Evolutionary conservation across 2,113 vertebrate genomes (phyloP).

Genomic region (Arothron firmamentum): DNA sequence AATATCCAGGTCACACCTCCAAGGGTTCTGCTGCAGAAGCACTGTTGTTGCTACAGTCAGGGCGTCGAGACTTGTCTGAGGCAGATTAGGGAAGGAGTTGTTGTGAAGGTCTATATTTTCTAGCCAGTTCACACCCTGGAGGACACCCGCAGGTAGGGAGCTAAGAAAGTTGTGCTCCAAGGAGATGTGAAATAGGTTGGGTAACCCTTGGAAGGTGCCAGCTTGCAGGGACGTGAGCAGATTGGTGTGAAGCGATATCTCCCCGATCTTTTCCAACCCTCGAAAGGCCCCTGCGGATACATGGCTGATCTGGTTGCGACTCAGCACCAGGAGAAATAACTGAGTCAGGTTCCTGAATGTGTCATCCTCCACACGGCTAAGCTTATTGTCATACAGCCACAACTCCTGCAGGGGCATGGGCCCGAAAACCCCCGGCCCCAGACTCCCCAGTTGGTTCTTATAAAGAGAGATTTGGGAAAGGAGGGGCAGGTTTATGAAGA

Average conservation of each 20-base stretch:
- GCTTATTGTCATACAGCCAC: slow-evolving; percentile 88
- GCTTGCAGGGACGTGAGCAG: slow-evolving; percentile 69
- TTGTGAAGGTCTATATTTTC: slow-evolving; percentile 79
- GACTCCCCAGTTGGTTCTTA: slow-evolving; percentile 78
- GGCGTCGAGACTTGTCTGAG: slow-evolving; percentile 72
- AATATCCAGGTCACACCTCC: slow-evolving; percentile 84
- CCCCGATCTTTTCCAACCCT: slow-evolving; percentile 77
- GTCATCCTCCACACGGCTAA: slow-evolving; percentile 73
- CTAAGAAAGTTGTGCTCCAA: slow-evolving; percentile 84
- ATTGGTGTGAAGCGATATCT: slow-evolving; percentile 88
- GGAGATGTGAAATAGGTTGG: slow-evolving; percentile 83
- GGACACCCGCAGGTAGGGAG: slow-evolving; percentile 74
- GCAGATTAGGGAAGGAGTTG: slow-evolving; percentile 82
- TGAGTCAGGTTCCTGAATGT: slow-evolving; percentile 82
- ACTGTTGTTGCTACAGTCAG: slow-evolving; percentile 73
- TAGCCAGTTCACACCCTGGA: slow-evolving; percentile 68
- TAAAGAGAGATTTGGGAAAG: slow-evolving; percentile 84
- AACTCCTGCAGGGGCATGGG: slow-evolving; percentile 78
- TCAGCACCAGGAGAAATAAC: slow-evolving; percentile 82
- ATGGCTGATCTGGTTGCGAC: slow-evolving; percentile 79
- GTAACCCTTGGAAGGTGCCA: slow-evolving; percentile 72
- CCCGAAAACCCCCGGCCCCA: slow-evolving; percentile 79
- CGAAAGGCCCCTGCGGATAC: slow-evolving; percentile 76
- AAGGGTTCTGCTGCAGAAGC: slow-evolving; percentile 84
- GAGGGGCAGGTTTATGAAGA: slow-evolving; percentile 78